Conservation (phyloP, 1,140 invertebrate species). For the Anastatus disparis region DNA sequence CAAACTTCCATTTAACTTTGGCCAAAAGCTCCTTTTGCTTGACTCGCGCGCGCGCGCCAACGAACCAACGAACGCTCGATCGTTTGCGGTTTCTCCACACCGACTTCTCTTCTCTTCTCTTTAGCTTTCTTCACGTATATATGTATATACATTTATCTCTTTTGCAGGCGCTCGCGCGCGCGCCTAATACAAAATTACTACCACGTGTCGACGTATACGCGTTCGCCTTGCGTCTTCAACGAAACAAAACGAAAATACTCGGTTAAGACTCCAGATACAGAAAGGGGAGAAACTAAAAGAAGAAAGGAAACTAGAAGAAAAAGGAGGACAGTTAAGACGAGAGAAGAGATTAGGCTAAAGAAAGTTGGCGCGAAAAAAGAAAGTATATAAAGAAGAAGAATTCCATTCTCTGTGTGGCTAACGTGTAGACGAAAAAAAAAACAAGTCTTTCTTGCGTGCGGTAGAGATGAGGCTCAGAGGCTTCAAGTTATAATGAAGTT, state of each 20-base stretch:
- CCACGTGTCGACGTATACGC: not conserved
- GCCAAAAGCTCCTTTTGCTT: constrained; percentile 36
- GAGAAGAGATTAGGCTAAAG: constrained; percentile 1
- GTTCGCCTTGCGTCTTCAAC: no score
- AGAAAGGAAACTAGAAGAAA: no score
- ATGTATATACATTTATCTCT: no score
- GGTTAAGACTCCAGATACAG: no score
- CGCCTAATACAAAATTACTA: constrained; percentile 11
- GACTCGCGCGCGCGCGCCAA: not conserved
- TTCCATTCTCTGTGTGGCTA: no score
- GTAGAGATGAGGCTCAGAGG: constrained; percentile 23
- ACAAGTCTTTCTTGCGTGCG: no score
- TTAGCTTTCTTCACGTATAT: not conserved
- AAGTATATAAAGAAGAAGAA: not conserved
- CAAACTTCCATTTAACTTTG: constrained; percentile 48
- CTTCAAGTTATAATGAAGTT: constrained; percentile 28
- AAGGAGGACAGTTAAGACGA: constrained; percentile 2
- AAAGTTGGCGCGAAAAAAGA: not conserved
- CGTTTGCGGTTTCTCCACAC: constrained; percentile 13
- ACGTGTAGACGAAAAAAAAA: not conserved
- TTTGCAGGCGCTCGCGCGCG: not conserved
- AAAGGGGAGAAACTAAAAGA: no score
- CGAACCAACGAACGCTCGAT: no score
- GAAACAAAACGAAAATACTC: no score
- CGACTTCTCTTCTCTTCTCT: not conserved